phyloP scores from a whole-genome alignment of 2,113 vertebrate genomes.

The Pteronura brasiliensis region DNA sequence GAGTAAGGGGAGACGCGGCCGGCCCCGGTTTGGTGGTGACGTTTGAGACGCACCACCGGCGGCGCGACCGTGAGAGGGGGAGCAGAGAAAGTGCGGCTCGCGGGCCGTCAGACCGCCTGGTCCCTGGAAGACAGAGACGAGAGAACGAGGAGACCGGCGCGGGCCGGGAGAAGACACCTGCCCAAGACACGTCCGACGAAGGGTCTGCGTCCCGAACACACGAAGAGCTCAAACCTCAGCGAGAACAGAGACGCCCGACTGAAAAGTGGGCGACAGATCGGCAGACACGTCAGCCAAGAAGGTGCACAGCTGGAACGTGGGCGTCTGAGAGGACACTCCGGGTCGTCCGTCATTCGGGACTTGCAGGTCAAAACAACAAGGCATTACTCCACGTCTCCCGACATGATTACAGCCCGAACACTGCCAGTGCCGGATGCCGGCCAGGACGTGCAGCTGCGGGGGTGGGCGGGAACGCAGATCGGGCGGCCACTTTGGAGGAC shows the following conservation, averaged over 20 bases:
- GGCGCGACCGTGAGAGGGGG: fast-evolving
- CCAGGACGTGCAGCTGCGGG: fast-evolving
- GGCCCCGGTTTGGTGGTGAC: neutral
- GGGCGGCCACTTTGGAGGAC: neutral
- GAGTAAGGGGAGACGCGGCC: neutral
- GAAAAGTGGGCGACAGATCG: neutral
- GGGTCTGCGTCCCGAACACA: neutral
- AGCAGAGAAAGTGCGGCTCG: no score
- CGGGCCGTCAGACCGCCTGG: no score
- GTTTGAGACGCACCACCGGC: fast-evolving
- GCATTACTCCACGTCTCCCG: fast-evolving
- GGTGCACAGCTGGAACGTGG: neutral
- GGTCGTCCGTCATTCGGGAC: fast-evolving
- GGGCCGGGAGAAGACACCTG: neutral
- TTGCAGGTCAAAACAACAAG: no score
- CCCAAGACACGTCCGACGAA: neutral
- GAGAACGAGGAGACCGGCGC: no score
- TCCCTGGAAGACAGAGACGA: neutral
- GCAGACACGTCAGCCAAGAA: neutral
- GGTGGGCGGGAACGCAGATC: fast-evolving
- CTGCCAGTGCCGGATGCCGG: fast-evolving
- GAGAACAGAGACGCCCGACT: neutral
- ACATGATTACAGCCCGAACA: neutral
- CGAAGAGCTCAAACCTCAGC: neutral
- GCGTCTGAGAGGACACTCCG: fast-evolving